Conservation (phyloP, 2,113 vertebrate genomes). For the Pterophyllum scalare region DNA sequence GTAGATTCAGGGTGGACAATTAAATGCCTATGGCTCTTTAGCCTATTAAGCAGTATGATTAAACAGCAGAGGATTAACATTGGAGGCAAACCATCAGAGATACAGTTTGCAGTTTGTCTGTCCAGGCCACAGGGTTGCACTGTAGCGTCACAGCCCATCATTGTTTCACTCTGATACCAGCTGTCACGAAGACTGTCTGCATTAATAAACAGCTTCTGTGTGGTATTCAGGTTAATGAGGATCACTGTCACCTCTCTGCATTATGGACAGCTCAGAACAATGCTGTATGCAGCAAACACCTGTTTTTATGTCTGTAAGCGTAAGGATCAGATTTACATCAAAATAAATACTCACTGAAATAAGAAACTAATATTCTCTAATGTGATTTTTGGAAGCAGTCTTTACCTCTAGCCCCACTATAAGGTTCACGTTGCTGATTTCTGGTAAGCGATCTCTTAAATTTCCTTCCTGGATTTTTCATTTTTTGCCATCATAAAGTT, state of each 20-base stretch:
- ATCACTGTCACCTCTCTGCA: constrained; percentile 15
- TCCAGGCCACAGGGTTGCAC: background rate
- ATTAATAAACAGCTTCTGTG: constrained; percentile 37
- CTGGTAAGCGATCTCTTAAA: background rate
- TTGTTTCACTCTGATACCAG: constrained; percentile 35
- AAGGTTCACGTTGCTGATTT: background rate
- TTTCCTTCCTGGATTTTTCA: background rate
- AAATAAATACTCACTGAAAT: background rate
- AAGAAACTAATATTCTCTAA: background rate
- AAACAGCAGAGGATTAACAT: constrained; percentile 30
- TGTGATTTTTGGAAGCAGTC: background rate
- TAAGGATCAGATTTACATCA: background rate
- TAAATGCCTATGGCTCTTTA: constrained; percentile 56
- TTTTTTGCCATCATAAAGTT: too few species aligned
- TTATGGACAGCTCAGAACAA: background rate
- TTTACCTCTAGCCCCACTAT: background rate
- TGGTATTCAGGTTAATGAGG: constrained; percentile 13
- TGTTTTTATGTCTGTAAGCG: background rate
- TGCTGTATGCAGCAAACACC: background rate
- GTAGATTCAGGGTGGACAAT: constrained; percentile 41
- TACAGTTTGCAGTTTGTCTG: background rate
- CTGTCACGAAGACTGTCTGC: constrained; percentile 41
- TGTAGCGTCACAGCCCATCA: constrained; percentile 23
- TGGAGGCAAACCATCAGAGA: background rate
- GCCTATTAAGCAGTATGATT: constrained; percentile 62